Evolutionary conservation across 2,888 invertebrate species (phyloP), one percentile per base, ranked within the genome.

Genomic region (Rhorus exstirpatorius): DNA sequence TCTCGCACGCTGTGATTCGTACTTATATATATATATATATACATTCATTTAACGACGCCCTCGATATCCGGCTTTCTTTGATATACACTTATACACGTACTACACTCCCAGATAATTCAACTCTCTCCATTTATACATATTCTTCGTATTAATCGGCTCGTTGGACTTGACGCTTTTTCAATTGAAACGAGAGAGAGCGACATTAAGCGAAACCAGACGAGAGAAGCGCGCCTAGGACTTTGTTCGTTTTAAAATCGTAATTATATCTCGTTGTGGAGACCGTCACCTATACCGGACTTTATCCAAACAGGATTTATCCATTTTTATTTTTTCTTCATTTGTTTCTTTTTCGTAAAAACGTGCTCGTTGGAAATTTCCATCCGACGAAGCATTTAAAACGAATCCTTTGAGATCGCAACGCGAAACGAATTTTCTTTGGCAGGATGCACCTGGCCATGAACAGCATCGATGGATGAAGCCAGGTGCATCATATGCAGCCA

Each of bases 381-480:
- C 6, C n/a, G 41, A 41, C 10, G 10, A 10, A 41, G 58, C 12
- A 26, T 58, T 24, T 12, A 1, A 21, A n/a, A 31, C 19, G 65
- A 55, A 44, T 53, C 24, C 51, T 72, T 61, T 38, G 74, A 38
- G 38, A 65, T 17, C 46, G 65, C 7, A 26, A 31, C 1, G 46
- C 35, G 55, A 17, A 53, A 14, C 53, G n/a, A 55, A 55, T 41
- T 17, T 46, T 51, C 46, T 61, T 61, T 35, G 21, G 60, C 51
- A 72, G 14, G 53, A 61, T 72, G 61, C 72, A 72, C 61, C 72
- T 72, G 72, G 61, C 3, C 17, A 12, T 8, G 41, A 60, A 8
- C 14, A 7, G 21, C 49, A 60, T 35, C 35, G 51, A 51, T 46
- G 35, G 17, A 38, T 35, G 51, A 38, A 60, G 60, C 60, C 72